phyloP scores from a whole-genome alignment of 2,888 invertebrate genomes.

The Fragum fragum region DNA sequence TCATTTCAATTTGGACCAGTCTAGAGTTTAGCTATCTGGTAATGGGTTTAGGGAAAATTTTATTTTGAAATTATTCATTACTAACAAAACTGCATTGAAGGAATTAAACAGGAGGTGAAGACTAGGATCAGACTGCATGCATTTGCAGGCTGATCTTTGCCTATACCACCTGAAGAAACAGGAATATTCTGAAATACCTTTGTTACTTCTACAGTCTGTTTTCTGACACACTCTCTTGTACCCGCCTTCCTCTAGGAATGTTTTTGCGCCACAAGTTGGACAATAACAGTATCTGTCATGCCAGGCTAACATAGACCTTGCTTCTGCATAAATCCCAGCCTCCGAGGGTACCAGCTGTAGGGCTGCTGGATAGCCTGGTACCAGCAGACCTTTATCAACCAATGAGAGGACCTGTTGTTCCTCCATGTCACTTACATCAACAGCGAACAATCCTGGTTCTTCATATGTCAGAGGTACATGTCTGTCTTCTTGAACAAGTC shows the following conservation, averaged over 20 bases:
- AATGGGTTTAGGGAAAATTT: too few species aligned
- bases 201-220: conserved; percentile 80
- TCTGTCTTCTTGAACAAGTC: conserved; percentile 73
- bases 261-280: conserved; percentile 86
- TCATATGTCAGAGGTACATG: conserved; percentile 52
- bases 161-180: too few species aligned
- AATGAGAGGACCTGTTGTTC: conserved; percentile 63
- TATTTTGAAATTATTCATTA: too few species aligned
- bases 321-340: conserved; percentile 85
- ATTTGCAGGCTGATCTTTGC: too few species aligned
- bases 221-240: conserved; percentile 83
- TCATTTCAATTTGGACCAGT: too few species aligned
- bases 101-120: too few species aligned
- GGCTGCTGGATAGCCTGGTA: conserved; percentile 73
- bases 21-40: too few species aligned
- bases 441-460: conserved; percentile 82
- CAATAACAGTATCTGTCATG: conserved; percentile 86
- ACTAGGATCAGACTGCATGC: too few species aligned
- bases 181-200: too few species aligned
- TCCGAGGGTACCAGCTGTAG: conserved; percentile 80
- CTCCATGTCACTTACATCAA: conserved; percentile 74
- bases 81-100: too few species aligned
- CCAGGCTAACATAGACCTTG: conserved; percentile 86
- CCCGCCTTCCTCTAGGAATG: conserved; percentile 83
- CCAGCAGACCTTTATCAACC: conserved; percentile 67